phyloP scores from a whole-genome alignment of 64 coral and sea anemone genomes.

The Trachythela sp. region DNA sequence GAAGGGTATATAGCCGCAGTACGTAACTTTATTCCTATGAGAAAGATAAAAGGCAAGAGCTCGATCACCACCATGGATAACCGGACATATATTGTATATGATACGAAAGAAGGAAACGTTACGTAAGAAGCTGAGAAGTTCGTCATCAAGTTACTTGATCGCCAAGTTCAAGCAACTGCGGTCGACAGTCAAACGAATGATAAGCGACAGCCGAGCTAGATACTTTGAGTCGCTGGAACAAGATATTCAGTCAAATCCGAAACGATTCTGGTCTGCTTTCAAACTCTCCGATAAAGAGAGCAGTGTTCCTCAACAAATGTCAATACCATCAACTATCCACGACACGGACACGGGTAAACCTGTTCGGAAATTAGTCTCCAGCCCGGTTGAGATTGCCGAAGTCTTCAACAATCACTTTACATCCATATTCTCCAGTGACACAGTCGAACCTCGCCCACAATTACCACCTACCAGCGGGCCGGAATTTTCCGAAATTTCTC shows the following conservation, averaged over 20 bases:
- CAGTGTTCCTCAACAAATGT: slow-evolving; percentile 34
- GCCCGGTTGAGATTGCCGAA: slow-evolving; percentile 39
- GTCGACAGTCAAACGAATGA: slow-evolving; percentile 28
- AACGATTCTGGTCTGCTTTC: slow-evolving; percentile 38
- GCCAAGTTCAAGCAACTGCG: too few species aligned
- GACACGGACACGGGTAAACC: not conserved
- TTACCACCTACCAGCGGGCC: not conserved
- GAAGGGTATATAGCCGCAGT: slow-evolving; percentile 18
- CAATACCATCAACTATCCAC: not conserved
- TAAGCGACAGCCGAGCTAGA: slow-evolving; percentile 17
- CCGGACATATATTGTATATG: slow-evolving; percentile 11
- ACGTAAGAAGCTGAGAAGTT: not conserved
- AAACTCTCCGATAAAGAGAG: not conserved
- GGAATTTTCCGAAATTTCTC: slow-evolving; percentile 26
- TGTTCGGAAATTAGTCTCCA: too few species aligned
- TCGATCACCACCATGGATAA: slow-evolving; percentile 37
- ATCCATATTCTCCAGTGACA: slow-evolving; percentile 18
- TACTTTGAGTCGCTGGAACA: slow-evolving; percentile 18
- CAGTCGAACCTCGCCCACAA: too few species aligned
- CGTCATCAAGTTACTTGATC: not conserved
- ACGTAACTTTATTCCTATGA: slow-evolving; percentile 27
- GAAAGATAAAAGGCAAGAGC: too few species aligned
- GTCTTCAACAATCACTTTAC: slow-evolving; percentile 33
- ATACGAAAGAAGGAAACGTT: slow-evolving; percentile 26
- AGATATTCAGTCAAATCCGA: not conserved